phyloP scores from a whole-genome alignment of 2,113 vertebrate species.

The Ivindomyrus marchei region DNA sequence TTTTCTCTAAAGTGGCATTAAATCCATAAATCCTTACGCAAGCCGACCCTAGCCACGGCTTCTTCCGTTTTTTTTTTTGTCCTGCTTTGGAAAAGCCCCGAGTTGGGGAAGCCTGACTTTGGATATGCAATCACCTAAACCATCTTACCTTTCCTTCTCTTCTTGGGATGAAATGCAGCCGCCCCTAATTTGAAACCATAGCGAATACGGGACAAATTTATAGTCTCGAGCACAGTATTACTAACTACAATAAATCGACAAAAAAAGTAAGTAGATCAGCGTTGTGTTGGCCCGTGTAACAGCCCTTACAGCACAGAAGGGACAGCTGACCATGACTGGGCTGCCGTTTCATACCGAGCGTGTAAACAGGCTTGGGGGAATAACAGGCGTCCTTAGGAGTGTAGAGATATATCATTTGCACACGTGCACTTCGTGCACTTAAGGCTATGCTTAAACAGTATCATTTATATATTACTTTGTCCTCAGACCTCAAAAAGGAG shows the following conservation, averaged over 20 bases:
- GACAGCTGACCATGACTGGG: not conserved
- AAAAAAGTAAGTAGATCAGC: not conserved
- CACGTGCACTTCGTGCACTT: not conserved
- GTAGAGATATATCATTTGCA: not conserved
- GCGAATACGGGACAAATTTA: not conserved
- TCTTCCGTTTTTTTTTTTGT: not conserved
- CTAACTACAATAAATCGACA: not conserved
- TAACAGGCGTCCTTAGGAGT: not conserved
- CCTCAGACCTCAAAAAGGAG: not conserved
- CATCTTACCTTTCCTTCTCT: not conserved
- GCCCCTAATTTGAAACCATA: not conserved
- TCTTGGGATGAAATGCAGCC: not conserved
- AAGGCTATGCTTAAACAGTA: not conserved
- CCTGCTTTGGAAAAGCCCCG: not conserved
- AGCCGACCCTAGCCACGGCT: not conserved
- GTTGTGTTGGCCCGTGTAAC: not conserved
- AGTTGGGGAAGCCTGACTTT: not conserved
- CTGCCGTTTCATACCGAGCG: not conserved
- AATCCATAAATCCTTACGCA: not conserved
- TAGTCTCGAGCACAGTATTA: not conserved
- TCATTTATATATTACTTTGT: not conserved
- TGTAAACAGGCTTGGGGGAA: not conserved
- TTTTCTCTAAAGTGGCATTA: not conserved
- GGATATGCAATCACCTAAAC: not conserved
- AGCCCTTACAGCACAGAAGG: not conserved